A percentile compares a stretch with the other conserved stretches of the same genome.
Evolutionary conservation across 2,888 invertebrate species (phyloP).

Genomic region (Dicyrtoma fusca): DNA sequence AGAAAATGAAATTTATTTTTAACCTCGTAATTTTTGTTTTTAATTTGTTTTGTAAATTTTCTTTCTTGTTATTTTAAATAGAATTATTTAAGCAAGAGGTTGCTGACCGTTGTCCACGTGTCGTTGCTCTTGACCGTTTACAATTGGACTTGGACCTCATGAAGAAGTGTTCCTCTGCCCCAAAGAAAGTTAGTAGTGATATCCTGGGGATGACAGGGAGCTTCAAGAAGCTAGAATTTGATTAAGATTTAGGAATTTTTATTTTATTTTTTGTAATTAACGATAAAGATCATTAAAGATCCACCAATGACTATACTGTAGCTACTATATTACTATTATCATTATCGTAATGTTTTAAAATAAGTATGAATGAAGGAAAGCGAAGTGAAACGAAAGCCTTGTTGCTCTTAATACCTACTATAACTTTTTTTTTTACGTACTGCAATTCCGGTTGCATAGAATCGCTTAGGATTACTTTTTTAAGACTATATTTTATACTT

Average conservation of each 20-base stretch:
- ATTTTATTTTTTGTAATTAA: too few species aligned
- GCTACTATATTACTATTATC: too few species aligned
- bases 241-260: conserved; percentile 31
- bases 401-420: too few species aligned
- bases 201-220: conserved; percentile 53
- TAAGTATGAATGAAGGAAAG: too few species aligned
- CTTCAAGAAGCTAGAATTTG: conserved; percentile 55
- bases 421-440: too few species aligned
- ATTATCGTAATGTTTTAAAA: too few species aligned
- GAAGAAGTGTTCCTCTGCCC: conserved; percentile 45
- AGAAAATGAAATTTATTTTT: background rate
- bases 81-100: conserved; percentile 72
- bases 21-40: background rate
- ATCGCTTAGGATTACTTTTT: too few species aligned
- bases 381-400: too few species aligned
- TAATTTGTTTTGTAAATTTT: background rate
- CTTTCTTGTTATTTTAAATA: conserved; percentile 53
- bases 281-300: too few species aligned
- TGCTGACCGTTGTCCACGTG: conserved; percentile 64
- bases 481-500: too few species aligned
- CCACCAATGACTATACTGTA: too few species aligned
- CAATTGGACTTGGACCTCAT: conserved; percentile 61
- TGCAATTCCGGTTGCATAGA: too few species aligned
- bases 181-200: conserved; percentile 47
- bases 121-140: conserved; percentile 73